Percentiles rank a stretch among this genome's conserved stretches.
Evolutionary conservation across 2,113 vertebrate species (phyloP).

Genomic region (Etheostoma cragini): DNA sequence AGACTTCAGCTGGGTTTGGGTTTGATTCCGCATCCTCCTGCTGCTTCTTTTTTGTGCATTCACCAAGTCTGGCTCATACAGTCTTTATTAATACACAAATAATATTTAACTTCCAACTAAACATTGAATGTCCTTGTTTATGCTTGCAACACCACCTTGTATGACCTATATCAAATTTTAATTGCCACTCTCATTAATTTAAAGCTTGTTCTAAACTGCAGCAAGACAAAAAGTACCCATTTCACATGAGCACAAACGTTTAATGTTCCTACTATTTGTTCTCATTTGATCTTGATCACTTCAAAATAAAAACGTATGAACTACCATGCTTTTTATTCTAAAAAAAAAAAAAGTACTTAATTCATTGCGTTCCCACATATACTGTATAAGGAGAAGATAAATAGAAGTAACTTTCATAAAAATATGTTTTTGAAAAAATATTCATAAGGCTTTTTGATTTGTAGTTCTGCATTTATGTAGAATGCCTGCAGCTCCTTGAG

Average conservation of each 20-base stretch:
- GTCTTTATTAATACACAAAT: conserved; percentile 44
- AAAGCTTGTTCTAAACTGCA: background rate
- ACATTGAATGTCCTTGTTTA: background rate
- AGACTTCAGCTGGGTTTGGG: conserved; percentile 36
- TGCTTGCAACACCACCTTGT: background rate
- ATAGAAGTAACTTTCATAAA: background rate
- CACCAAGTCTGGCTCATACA: conserved; percentile 46
- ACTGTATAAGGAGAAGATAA: background rate
- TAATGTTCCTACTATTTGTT: background rate
- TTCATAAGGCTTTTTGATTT: conserved; percentile 25
- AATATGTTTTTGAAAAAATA: background rate
- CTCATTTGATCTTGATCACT: background rate
- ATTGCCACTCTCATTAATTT: background rate
- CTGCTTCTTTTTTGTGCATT: conserved; percentile 22
- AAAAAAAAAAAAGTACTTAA: background rate
- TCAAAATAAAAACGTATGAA: background rate
- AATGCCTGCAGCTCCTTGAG: conserved; percentile 10
- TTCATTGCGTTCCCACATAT: background rate
- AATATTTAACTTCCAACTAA: background rate
- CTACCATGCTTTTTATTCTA: background rate
- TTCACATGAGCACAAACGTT: background rate
- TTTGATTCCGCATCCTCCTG: conserved; percentile 38
- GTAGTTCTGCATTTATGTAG: conserved; percentile 17
- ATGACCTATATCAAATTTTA: background rate
- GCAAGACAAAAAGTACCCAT: background rate